Base-by-base conservation (phyloP, 2,113 vertebrate species). In the Cygnus buccinator region DNA sequence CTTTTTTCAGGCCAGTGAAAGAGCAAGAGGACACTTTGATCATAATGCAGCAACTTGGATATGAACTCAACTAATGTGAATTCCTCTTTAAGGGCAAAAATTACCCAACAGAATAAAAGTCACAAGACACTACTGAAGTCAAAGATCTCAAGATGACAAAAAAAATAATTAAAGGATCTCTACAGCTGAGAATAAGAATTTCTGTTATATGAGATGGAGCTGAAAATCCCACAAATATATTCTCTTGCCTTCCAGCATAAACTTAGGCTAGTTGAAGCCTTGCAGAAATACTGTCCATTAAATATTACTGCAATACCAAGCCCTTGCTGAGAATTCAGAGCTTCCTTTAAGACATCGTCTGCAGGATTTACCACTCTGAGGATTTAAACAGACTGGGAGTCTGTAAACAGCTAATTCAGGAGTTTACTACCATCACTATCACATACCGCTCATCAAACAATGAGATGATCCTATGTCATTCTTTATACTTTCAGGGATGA, bases 1-100 rank as follows among this genome's bases (percentile, higher is more conserved):
- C 61, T 80, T 81, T 78, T 95, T n/a, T 58, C 41, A 48, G 29
- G 28, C 5, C 0, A 70, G 44, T 82, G 66, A 79, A 94, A 87
- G 26, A 91, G 23, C 41, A 84, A 61, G 70, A 82, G 17, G 5
- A 23, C 43, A 6, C 37, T 83, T 62, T 85, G 21, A 83, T 73
- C 54, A 33, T 35, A 73, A 59, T 50, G 50, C 75, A 90, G 54
- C 5, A 89, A 66, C 8, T 70, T 66, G 3, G 7, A 44, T 62
- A 80, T 17, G 70, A 73, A 83, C 84, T 87, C 6, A 46, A 68
- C 61, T 71, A 92, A 78, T 48, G 84, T 0, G 2, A 94, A 62
- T 54, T 87, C 31, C 48, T 75, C 52, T 84, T 61, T 41, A 91
- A 83, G 66, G 48, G 87, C 33, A 95, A 54, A 97, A 91, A 75